These are phyloP conservation scores for Eudemis profundana DNA, from an alignment of 2,888 invertebrate genomes.

Conservation along the genomic window DNA sequence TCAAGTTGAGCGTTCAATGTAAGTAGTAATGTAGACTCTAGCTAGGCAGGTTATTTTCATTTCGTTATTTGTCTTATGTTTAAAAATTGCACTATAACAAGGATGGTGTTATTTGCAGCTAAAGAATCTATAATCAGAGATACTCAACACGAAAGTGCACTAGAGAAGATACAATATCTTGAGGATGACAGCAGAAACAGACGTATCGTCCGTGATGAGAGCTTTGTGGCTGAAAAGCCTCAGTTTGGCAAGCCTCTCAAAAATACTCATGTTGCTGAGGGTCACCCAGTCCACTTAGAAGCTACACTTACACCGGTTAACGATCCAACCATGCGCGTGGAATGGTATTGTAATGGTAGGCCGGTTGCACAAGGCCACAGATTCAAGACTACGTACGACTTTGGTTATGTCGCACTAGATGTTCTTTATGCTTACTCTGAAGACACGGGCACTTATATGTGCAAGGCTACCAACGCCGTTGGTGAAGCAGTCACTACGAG, in stretches of 20 bases:
- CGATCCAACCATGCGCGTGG: conserved; percentile 99
- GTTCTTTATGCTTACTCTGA: conserved; percentile 98
- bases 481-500: conserved; percentile 98
- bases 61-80: too few relatives aligned
- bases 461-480: conserved; percentile 96
- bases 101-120: conserved; percentile 79
- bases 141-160: conserved; percentile 96
- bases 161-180: conserved; percentile 96
- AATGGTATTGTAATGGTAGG: conserved; percentile 98
- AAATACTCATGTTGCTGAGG: conserved; percentile 94
- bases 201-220: conserved; percentile 89
- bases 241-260: conserved; percentile 95
- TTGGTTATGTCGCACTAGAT: conserved; percentile 98
- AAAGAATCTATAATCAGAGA: conserved; percentile 94
- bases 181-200: conserved; percentile 93
- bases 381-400: conserved; percentile 98
- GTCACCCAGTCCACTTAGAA: conserved; percentile 95
- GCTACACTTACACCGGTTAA: conserved; percentile 98
- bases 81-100: background rate
- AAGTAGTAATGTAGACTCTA: too few relatives aligned
- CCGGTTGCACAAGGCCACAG: conserved; percentile 97
- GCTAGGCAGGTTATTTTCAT: too few relatives aligned
- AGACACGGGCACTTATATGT: conserved; percentile 98
- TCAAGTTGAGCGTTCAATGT: conserved; percentile 92
- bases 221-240: conserved; percentile 92